Evolutionary conservation across 2,113 vertebrate genomes (phyloP), one percentile per base, ranked within the genome.

Genomic region (Aythya baeri): DNA sequence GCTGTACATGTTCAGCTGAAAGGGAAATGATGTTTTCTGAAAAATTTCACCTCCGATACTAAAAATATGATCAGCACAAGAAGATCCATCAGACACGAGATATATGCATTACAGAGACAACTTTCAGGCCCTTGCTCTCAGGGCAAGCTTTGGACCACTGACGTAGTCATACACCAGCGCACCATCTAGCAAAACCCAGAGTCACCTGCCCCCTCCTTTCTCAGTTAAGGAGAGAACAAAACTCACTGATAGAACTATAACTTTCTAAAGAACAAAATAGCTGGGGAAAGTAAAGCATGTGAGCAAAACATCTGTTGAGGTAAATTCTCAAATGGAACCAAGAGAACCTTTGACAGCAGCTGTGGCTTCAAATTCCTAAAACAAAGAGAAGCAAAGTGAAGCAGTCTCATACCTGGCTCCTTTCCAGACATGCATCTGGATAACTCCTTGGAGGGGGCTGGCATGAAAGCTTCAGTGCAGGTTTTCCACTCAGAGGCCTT

Each of bases 1-100:
- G 91, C 93, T 93, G 68, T 38, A 91, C 20, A 11, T 2, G 20
- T 81, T 72, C 89, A 83, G n/a, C 91, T 81, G 80, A 93, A 93
- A 93, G 61, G 43, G 79, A 95, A 95, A 83, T 71, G 0, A 63
- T 29, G 41, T 25, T 22, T 85, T 88, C 76, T 72, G 66, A 82
- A 9, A 84, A 86, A 78, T 61, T 32, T n/a, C 59, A 18, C 29
- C 79, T 85, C 46, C 72, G 32, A 7, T 91, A 77, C 67, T 77
- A 74, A 49, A 88, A 83, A 14, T 29, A 44, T 61, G 65, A 38
- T 66, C 62, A 44, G 44, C 79, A 62, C 55, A 55, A 43, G 44
- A 78, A 87, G 49, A 86, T 34, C 59, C 32, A 71, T 34, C 44
- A 62, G 63, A 34, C 26, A 57, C 2, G 1, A 91, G 62, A 41